Base-by-base conservation (phyloP, 2,797 vertebrate species). In the Meda fulgida region DNA sequence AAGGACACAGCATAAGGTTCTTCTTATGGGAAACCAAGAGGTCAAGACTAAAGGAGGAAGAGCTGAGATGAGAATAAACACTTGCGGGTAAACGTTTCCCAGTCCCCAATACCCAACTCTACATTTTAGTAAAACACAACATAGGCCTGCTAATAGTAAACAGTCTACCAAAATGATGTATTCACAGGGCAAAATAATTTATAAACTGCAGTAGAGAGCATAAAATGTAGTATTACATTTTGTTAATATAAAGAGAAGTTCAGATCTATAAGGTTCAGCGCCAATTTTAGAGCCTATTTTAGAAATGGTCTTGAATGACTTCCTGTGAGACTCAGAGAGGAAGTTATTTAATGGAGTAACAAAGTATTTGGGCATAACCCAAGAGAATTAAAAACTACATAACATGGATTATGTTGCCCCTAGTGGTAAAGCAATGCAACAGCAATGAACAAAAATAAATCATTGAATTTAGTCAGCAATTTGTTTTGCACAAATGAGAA, bases 1-100 rank as follows among this genome's bases (percentile, higher is more conserved):
- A 94, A 95, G 94, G 94, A 95, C 92, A 95, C 82, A 14, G 85
- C 86, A 91, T 88, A 92, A 93, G 86, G 90, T 90, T 91, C 40
- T 67, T 85, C 69, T 85, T 85, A 63, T 38, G 53, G 55, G 11
- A 34, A 85, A 80, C 81, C 67, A 63, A 26, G 82, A 88, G 83
- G 76, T 78, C 76, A 71, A 29, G 53, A 84, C 66, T 48, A 79
- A 14, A 84, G 65, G 48, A 43, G 71, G 38, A 73, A 60, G 53
- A 38, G 21, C 60, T 65, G 21, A 34, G 26, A 78, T 29, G 31
- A 65, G 23, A 66, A 76, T 60, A 70, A 53, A 70, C 34, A 71
- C 16, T 58, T 60, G 16, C 4, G 18, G 51, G 36, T 26, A 13
- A 80, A 43, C 40, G 19, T 34, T 48, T 7, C 18, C 21, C 5